A percentile compares a stretch with the other conserved stretches of the same genome.
These are phyloP conservation scores for Cetoscarus ocellatus DNA, from an alignment of 2,797 vertebrate genomes.

Conservation along the genomic window DNA sequence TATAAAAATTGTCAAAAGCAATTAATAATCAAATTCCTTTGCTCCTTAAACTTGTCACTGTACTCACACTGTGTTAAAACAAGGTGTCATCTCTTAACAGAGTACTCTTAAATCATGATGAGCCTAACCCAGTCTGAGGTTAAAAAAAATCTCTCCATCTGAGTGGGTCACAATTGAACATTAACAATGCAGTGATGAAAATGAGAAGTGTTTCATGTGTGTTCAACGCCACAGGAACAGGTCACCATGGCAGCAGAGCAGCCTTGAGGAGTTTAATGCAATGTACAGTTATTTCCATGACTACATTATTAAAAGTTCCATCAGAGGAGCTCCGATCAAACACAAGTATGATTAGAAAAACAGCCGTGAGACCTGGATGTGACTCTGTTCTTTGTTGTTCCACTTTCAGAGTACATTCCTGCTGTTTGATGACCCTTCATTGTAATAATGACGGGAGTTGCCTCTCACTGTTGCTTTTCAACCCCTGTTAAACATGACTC, in stretches of 20 bases:
- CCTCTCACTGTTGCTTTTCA: slow-evolving; percentile 14
- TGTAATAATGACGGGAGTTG: slow-evolving; percentile 38
- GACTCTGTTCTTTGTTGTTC: slow-evolving; percentile 31
- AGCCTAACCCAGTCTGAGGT: slow-evolving; percentile 1
- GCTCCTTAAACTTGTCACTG: neutral
- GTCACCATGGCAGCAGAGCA: slow-evolving; percentile 71
- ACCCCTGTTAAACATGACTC: slow-evolving; percentile 36
- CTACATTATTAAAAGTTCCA: slow-evolving; percentile 73
- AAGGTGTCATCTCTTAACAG: neutral
- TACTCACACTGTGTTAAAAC: neutral
- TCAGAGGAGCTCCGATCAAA: slow-evolving; percentile 61
- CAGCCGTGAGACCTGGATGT: slow-evolving; percentile 50
- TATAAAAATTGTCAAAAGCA: too few relatives aligned
- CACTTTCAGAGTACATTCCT: slow-evolving; percentile 11
- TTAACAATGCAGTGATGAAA: slow-evolving; percentile 49
- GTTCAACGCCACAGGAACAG: slow-evolving; percentile 50
- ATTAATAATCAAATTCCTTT: too few relatives aligned
- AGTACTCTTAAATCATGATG: neutral
- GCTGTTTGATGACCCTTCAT: neutral
- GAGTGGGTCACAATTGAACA: slow-evolving; percentile 30
- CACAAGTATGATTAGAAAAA: slow-evolving; percentile 52
- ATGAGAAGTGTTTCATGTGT: slow-evolving; percentile 49
- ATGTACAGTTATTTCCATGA: slow-evolving; percentile 67
- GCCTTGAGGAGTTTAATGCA: slow-evolving; percentile 34
- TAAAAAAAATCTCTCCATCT: slow-evolving; percentile 7